A percentile compares a stretch with the other conserved stretches of the same genome.
phyloP scores from a whole-genome alignment of 2,113 vertebrate species.

The Ctenodactylus gundi region DNA sequence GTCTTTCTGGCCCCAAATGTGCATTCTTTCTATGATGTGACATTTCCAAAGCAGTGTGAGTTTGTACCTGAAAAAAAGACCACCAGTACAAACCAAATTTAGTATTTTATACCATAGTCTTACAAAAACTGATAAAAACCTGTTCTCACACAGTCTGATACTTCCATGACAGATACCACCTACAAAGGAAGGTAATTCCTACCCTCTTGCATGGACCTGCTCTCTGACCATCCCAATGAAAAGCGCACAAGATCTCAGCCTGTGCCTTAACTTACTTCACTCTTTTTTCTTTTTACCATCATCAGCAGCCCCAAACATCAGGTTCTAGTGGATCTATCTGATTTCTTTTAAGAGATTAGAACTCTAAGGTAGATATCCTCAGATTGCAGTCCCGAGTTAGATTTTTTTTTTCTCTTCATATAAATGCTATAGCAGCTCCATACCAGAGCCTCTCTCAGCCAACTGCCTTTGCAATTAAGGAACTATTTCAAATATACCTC shows the following conservation, averaged over 20 bases:
- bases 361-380: background rate
- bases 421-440: background rate
- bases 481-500: background rate
- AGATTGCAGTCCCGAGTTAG: background rate
- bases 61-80: background rate
- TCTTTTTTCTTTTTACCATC: background rate
- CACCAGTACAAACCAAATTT: background rate
- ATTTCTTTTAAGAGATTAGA: background rate
- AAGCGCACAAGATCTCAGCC: background rate
- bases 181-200: background rate
- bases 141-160: background rate
- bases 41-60: background rate
- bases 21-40: background rate
- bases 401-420: background rate
- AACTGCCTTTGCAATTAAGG: background rate
- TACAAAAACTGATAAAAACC: background rate
- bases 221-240: background rate
- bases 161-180: background rate
- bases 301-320: background rate
- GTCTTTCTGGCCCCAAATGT: background rate
- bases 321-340: background rate
- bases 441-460: background rate
- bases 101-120: background rate
- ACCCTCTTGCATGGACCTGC: rapidly evolving
- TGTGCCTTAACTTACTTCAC: background rate